Evolutionary conservation across 2,113 vertebrate genomes (phyloP).

Genomic region (Lycaon pictus): DNA sequence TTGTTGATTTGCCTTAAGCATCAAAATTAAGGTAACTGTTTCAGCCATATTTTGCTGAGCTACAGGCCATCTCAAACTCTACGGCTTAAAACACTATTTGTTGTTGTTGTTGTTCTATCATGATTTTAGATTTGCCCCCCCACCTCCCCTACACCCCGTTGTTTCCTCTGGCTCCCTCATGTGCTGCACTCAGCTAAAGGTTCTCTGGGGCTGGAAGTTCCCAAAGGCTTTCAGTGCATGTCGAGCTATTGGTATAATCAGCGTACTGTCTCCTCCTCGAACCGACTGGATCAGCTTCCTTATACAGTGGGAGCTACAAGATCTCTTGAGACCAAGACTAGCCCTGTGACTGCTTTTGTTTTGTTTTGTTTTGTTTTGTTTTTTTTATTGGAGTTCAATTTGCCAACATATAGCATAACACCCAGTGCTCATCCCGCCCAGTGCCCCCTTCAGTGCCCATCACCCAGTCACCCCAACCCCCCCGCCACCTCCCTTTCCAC

Average conservation of each 20-base stretch:
- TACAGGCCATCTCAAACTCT: neutral
- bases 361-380: too few relatives aligned
- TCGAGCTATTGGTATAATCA: neutral
- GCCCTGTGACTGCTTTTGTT: neutral
- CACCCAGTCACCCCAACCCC: too few relatives aligned
- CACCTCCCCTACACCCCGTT: neutral
- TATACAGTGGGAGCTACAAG: neutral
- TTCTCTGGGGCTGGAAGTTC: neutral
- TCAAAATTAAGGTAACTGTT: neutral
- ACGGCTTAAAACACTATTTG: neutral
- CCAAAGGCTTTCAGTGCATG: accelerated
- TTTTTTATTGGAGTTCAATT: too few relatives aligned
- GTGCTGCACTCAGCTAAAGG: neutral
- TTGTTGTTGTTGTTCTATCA: neutral
- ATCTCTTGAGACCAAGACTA: neutral
- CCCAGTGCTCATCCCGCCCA: too few relatives aligned
- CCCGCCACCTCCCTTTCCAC: too few relatives aligned
- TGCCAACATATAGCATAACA: too few relatives aligned
- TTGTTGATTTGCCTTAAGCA: neutral
- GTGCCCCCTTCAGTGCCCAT: too few relatives aligned
- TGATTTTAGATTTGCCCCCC: neutral
- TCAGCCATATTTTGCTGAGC: neutral
- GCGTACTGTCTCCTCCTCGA: neutral
- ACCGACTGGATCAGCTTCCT: neutral
- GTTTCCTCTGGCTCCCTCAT: neutral